These are phyloP conservation scores for Percina caprodes DNA, from an alignment of 2,113 vertebrate genomes.

Conservation along the genomic window DNA sequence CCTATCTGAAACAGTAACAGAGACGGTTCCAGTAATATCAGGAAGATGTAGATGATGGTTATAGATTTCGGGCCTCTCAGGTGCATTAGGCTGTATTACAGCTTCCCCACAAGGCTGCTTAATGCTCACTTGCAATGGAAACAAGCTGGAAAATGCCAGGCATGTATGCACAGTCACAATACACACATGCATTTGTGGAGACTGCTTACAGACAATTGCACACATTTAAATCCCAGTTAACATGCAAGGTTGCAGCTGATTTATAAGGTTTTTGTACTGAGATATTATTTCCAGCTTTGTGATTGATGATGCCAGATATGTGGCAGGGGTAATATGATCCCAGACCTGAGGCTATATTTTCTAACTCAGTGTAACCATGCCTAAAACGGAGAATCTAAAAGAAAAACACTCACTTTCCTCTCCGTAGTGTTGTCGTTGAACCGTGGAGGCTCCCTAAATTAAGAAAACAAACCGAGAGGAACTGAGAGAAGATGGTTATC, in stretches of 20 bases:
- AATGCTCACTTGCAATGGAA: conserved; percentile 69
- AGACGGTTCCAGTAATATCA: conserved; percentile 81
- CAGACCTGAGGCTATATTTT: conserved; percentile 50
- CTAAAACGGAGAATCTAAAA: conserved; percentile 48
- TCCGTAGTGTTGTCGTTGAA: conserved; percentile 52
- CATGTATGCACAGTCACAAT: conserved; percentile 42
- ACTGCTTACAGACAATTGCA: conserved; percentile 36
- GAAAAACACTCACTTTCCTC: conserved; percentile 55
- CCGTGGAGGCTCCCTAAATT: conserved; percentile 73
- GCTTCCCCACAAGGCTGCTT: conserved; percentile 81
- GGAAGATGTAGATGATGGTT: conserved; percentile 80
- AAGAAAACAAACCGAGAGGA: conserved; percentile 75
- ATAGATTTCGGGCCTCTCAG: conserved; percentile 83
- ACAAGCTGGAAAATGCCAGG: conserved; percentile 46
- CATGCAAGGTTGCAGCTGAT: conserved; percentile 20
- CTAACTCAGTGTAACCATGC: conserved; percentile 38
- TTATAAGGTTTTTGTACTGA: conserved; percentile 14
- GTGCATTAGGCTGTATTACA: conserved; percentile 83
- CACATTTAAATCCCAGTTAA: conserved; percentile 29
- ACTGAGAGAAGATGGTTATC: conserved; percentile 74
- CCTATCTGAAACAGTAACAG: conserved; percentile 79
- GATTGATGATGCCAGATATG: conserved; percentile 30
- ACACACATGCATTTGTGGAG: conserved; percentile 28
- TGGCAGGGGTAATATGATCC: conserved; percentile 51
- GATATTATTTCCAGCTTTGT: conserved; percentile 29